Evolutionary conservation across 2,113 vertebrate species (phyloP).

Genomic region (Tauraco erythrolophus): DNA sequence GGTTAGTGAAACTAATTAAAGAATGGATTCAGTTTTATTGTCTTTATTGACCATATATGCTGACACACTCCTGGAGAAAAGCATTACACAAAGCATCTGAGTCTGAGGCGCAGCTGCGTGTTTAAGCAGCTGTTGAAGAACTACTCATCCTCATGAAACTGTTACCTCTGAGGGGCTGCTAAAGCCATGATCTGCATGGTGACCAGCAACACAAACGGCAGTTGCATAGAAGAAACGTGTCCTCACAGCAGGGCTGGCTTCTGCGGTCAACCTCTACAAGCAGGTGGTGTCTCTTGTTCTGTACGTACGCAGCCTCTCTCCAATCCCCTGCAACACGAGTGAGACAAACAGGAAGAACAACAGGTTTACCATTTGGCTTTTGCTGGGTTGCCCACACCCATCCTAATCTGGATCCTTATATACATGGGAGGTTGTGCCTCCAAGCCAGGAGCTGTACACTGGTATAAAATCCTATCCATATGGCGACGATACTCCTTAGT

Average conservation of each 20-base stretch:
- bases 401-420: not conserved
- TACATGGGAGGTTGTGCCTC: rapidly evolving
- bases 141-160: not conserved
- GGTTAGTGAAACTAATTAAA: not conserved
- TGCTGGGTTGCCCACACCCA: not conserved
- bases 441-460: not conserved
- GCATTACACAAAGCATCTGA: rapidly evolving
- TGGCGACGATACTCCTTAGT: not conserved
- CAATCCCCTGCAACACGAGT: not conserved
- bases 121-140: not conserved
- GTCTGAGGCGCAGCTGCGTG: not conserved
- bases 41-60: not conserved
- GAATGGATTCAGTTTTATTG: not conserved
- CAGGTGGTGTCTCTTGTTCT: not conserved
- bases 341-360: not conserved
- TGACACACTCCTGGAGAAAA: not conserved
- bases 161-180: not conserved
- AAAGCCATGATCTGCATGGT: not conserved
- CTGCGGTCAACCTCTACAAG: not conserved
- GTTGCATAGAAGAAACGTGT: not conserved
- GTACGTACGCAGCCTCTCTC: not conserved
- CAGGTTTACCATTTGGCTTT: not conserved
- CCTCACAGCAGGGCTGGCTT: not conserved
- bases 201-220: not conserved
- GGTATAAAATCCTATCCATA: not conserved